A percentile compares a stretch with the other conserved stretches of the same genome.
phyloP scores from a whole-genome alignment of 37 sponge, comb jelly and placozoan species.

The Crambe crambe region DNA sequence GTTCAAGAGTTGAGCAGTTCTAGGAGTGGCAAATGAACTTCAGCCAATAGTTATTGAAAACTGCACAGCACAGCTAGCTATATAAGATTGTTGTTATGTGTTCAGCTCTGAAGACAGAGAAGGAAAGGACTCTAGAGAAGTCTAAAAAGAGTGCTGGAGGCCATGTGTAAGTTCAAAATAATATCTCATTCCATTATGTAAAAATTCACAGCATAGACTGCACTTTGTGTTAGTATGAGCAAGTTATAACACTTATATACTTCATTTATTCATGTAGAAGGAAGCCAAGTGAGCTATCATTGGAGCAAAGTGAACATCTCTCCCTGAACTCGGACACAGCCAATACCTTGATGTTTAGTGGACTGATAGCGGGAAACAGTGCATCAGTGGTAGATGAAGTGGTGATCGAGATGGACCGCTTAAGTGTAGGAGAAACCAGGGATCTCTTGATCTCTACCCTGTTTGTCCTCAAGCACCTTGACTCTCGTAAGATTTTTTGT shows the following conservation, averaged over 20 bases:
- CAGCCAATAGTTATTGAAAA: too few relatives aligned
- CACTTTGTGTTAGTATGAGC: neutral
- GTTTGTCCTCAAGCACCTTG: constrained; percentile 90
- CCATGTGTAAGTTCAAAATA: neutral
- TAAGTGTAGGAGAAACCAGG: constrained; percentile 66
- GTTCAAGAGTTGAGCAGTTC: too few relatives aligned
- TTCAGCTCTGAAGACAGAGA: constrained; percentile 2
- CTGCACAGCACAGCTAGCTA: too few relatives aligned
- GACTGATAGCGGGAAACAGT: neutral
- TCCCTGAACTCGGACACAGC: neutral
- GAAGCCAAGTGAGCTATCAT: neutral
- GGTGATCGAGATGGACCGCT: constrained; percentile 22
- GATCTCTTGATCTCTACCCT: constrained; percentile 77
- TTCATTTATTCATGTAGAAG: neutral
- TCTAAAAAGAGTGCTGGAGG: neutral
- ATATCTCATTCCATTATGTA: neutral
- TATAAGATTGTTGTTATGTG: too few relatives aligned
- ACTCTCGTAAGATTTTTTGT: constrained; percentile 25
- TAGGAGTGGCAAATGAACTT: too few relatives aligned
- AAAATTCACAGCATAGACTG: neutral
- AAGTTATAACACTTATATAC: neutral
- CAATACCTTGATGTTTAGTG: neutral
- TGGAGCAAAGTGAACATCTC: neutral
- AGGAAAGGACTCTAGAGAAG: neutral
- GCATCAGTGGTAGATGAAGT: constrained; percentile 32